These are phyloP conservation scores for Cyrtorhinus lividipennis DNA, from an alignment of 1,140 invertebrate genomes.

Conservation along the genomic window DNA sequence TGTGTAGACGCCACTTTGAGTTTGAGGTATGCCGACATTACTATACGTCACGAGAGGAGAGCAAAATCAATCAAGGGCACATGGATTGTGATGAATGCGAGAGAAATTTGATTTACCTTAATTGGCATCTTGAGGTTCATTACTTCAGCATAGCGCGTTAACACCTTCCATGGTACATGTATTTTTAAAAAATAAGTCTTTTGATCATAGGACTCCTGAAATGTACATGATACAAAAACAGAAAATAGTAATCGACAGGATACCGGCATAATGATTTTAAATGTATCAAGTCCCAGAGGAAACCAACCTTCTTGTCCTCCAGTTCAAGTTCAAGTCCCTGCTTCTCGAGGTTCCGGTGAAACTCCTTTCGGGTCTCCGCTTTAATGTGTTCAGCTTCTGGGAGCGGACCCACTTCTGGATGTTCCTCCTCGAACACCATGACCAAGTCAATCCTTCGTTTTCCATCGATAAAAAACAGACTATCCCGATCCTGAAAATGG, in stretches of 20 bases:
- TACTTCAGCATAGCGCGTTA: slow-evolving; percentile 73
- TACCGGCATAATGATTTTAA: too few species aligned
- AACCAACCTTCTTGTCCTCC: slow-evolving; percentile 65
- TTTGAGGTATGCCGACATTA: too few species aligned
- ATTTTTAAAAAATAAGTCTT: slow-evolving; percentile 83
- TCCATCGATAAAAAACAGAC: slow-evolving; percentile 64
- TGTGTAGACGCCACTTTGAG: too few species aligned
- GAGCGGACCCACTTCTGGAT: slow-evolving; percentile 53
- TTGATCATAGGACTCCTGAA: slow-evolving; percentile 55
- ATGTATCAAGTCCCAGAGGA: too few species aligned
- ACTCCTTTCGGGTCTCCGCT: slow-evolving; percentile 51
- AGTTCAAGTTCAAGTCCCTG: slow-evolving; percentile 67
- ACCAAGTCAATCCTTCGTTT: slow-evolving; percentile 78
- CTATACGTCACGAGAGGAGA: too few species aligned
- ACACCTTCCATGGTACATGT: slow-evolving; percentile 80
- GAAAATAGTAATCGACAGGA: too few species aligned
- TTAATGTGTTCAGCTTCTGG: slow-evolving; percentile 53
- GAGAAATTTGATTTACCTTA: too few species aligned
- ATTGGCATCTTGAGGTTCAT: slow-evolving; percentile 81
- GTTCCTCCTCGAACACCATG: slow-evolving; percentile 69
- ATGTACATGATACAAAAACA: too few species aligned
- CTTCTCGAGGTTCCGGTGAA: slow-evolving; percentile 57
- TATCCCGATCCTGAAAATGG: slow-evolving; percentile 30
- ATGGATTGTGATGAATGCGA: too few species aligned
- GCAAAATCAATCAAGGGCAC: too few species aligned